These are phyloP conservation scores for Congeria kusceri DNA, from an alignment of 2,888 invertebrate genomes.

Conservation along the genomic window DNA sequence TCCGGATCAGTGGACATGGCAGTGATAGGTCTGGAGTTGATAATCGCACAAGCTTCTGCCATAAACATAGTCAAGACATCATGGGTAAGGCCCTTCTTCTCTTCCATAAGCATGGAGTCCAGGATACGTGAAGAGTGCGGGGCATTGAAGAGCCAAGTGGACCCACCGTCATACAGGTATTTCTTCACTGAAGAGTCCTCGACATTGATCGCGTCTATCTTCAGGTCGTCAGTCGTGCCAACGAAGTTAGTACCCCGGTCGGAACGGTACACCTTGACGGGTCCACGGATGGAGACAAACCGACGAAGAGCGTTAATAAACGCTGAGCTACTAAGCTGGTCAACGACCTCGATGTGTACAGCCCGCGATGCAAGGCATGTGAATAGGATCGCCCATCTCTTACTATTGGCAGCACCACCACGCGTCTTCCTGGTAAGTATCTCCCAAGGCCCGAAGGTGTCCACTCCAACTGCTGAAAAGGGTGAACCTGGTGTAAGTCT, in stretches of 20 bases:
- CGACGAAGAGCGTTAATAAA: conserved; percentile 51
- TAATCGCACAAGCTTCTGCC: too few relatives aligned
- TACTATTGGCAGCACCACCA: conserved; percentile 37
- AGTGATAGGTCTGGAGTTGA: too few relatives aligned
- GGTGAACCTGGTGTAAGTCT: conserved; percentile 42
- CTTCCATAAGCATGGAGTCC: too few relatives aligned
- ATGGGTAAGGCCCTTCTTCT: too few relatives aligned
- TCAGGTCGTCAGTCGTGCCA: conserved; percentile 32
- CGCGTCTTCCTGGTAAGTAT: conserved; percentile 40
- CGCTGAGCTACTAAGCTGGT: conserved; percentile 40
- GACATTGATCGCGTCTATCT: conserved; percentile 2
- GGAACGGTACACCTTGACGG: conserved; percentile 28
- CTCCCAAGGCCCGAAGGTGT: conserved; percentile 55
- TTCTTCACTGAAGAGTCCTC: conserved; percentile 15
- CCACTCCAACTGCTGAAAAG: conserved; percentile 55
- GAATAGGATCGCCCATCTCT: conserved; percentile 54
- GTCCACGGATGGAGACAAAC: conserved; percentile 33
- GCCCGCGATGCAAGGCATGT: conserved; percentile 47
- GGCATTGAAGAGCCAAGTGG: conserved; percentile 43
- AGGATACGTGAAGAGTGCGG: conserved; percentile 52
- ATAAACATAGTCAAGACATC: too few relatives aligned
- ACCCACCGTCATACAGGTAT: neutral
- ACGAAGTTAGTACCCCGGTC: conserved; percentile 52
- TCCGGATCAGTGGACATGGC: too few relatives aligned
- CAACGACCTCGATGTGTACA: conserved; percentile 52